Evolutionary conservation across 2,888 invertebrate genomes (phyloP).

Genomic region (Cantharis rufa): DNA sequence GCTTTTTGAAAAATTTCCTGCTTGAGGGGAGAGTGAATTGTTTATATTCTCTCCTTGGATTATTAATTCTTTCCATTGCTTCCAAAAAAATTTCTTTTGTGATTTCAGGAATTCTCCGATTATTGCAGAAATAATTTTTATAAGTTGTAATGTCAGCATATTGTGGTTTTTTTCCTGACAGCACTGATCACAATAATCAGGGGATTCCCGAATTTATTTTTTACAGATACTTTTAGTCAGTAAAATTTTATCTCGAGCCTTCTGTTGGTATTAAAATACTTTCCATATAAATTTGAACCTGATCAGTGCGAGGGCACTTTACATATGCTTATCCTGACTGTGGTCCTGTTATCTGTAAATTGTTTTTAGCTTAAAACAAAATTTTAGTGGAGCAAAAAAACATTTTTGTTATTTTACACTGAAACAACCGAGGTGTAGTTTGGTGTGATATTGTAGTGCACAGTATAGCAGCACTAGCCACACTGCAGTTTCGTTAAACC

Average conservation of each 20-base stretch:
- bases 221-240: background rate
- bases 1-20: too few relatives aligned
- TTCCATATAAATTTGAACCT: background rate
- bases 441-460: slow-evolving; percentile 52
- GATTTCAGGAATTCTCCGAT: too few relatives aligned
- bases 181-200: background rate
- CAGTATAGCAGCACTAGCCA: slow-evolving; percentile 40
- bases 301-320: background rate
- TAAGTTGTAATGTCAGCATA: too few relatives aligned
- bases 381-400: background rate
- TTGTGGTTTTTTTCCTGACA: background rate
- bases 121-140: too few relatives aligned
- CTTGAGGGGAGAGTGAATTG: too few relatives aligned
- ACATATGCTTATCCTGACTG: background rate
- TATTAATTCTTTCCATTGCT: too few relatives aligned
- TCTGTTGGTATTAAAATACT: background rate
- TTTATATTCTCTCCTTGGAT: too few relatives aligned
- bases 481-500: slow-evolving; percentile 37
- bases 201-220: background rate
- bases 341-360: background rate
- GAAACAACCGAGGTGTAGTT: slow-evolving; percentile 52
- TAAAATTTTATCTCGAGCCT: background rate
- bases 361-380: background rate
- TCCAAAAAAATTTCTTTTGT: too few relatives aligned
- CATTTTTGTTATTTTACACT: background rate